Evolutionary conservation across 2,888 invertebrate species (phyloP), one percentile per base, ranked within the genome.

Genomic region (Trissolcus japonicus): DNA sequence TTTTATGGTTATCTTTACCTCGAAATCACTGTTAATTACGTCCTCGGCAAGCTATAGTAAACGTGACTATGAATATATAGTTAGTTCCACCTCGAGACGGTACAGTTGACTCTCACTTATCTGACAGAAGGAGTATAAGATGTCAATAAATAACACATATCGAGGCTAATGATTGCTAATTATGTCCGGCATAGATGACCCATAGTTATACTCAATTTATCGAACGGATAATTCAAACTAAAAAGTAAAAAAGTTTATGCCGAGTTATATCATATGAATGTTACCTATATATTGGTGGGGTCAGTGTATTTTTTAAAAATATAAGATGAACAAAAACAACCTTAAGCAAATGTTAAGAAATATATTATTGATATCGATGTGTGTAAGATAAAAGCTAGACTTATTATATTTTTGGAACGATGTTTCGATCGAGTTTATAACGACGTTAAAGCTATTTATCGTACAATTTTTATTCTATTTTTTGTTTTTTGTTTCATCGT

Each of bases 311-410:
- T 76, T 76, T 76, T 61, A 61, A 76, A 60, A 2, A 71, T 61
- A 65, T 55, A 48, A 53, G 25, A 35, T 62, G 17, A 51, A 17
- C 19, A 51, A 16, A 51, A 51, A 51, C n/a, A 46, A 16, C 69
- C 69, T 76, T 68, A 67, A 50, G 62, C 67, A 16, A 16, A 46
- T 74, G 53, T 71, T 46, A 68, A 76, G 76, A 69, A 51, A 62
- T 76, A 76, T 76, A 76, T 76, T 71, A 76, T 71, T 76, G 76
- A 76, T 76, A 76, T 71, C 53, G 48, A 71, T 71, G 71, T 76
- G 61, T 66, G 57, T 66, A 62, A 69, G 51, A 69, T 66, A 66
- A 21, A 54, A 35, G 35, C 48, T 61, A 69, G 69, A 71, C 46
- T 71, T 53, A 65, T 76, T 76, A 48, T 76, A 76, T 76, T 76